phyloP scores from a whole-genome alignment of 2,113 vertebrate species.

The Chrysochloris asiatica region DNA sequence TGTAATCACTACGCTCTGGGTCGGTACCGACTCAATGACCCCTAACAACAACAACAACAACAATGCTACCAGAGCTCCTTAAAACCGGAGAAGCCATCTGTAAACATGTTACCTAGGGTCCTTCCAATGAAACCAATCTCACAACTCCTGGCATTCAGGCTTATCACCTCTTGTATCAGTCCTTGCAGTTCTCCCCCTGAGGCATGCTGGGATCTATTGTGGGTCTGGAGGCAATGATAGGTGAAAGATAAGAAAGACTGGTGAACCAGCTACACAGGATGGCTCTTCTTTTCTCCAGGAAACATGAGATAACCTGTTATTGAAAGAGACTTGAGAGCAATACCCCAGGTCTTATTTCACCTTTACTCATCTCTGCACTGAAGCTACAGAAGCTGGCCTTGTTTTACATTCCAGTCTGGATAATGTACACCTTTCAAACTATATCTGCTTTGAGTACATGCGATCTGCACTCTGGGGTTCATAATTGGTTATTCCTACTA shows the following conservation, averaged over 20 bases:
- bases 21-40: no score
- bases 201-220: not conserved
- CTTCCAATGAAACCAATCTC: not conserved
- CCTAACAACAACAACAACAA: no score
- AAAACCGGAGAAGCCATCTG: no score
- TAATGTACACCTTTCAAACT: not conserved
- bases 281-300: not conserved
- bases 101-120: not conserved
- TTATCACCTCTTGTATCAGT: not conserved
- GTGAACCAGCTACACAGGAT: not conserved
- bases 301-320: not conserved
- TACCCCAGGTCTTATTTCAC: not conserved
- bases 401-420: not conserved
- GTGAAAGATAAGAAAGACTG: not conserved
- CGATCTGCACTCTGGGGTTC: not conserved
- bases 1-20: no score
- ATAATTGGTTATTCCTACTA: not conserved
- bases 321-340: not conserved
- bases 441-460: not conserved
- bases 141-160: not conserved
- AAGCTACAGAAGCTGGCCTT: not conserved
- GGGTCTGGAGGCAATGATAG: not conserved
- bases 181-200: not conserved
- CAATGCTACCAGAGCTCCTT: no score
- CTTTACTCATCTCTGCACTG: not conserved